Base-by-base conservation (phyloP, 53 echinoderm and acorn worm species). In the Stichopus horrens region DNA sequence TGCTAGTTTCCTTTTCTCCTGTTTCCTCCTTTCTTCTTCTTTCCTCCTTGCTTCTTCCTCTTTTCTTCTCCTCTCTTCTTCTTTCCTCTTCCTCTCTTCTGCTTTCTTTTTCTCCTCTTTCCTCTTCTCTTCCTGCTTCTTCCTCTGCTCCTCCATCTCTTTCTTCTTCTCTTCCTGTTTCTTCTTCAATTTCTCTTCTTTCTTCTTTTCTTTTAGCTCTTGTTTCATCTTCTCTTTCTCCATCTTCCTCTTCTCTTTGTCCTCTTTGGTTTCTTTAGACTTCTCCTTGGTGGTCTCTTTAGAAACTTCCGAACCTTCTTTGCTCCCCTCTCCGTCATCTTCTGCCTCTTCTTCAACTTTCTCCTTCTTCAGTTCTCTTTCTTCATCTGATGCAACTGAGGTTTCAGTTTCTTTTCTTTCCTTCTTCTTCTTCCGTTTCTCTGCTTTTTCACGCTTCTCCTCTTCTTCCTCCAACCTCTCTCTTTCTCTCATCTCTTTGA, bases 401-500 rank as follows among this genome's bases (percentile, higher is more conserved):
- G 22, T 51, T 18, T 75, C 75, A 9, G 13, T 51, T 13, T 16
- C 57, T 16, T 55, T 23, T 54, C 55, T 55, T 84, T 90, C 89
- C 89, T 94, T 94, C 73, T 94, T 90, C 75, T 90, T 92, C 73
- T 94, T 90, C 85, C 90, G 92, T 75, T 86, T 90, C 82, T 92
- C 89, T 6, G 88, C 90, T 73, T 94, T 92, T 76, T 95, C 96
- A 57, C 90, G 53, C 76, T 93, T 92, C 74, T 94, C 94, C 86
- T 92, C 93, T 92, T 91, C 89, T 76, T 98, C 98, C 57, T 98
- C 95, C 57, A 88, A 60, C 67, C 88, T 90, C 73, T 98, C 95
- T 75, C 95, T 90, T 88, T 96, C 96, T 75, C 96, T 92, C 96
- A 96, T 96, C 89, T 88, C 83, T 76, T 91, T 88, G 37, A 94